These are phyloP conservation scores for Eristalis intricaria DNA, from an alignment of 2,888 invertebrate species.

Conservation along the genomic window DNA sequence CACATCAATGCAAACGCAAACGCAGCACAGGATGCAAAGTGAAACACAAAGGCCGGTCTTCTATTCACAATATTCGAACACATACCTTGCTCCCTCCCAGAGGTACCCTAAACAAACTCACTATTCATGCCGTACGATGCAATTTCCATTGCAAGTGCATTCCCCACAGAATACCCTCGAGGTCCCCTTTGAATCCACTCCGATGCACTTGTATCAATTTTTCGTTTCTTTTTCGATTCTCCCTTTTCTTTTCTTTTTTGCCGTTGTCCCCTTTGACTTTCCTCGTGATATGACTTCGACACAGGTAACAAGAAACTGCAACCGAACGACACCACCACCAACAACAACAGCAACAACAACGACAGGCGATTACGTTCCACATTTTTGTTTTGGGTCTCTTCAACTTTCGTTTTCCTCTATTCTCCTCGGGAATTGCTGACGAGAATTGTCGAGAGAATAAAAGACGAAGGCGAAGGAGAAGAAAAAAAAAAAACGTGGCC, in stretches of 20 bases:
- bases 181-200: not conserved
- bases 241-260: not conserved
- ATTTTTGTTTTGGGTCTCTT: not conserved
- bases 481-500: not conserved
- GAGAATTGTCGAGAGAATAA: not conserved
- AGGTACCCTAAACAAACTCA: not conserved
- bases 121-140: not conserved
- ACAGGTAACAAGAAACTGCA: constrained; percentile 17
- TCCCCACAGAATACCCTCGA: constrained; percentile 1
- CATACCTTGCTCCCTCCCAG: not conserved
- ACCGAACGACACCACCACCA: not conserved
- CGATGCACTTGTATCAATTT: constrained; percentile 14
- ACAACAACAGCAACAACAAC: not conserved
- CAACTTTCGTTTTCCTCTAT: constrained; percentile 28
- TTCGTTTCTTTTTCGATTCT: not conserved
- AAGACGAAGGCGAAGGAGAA: not conserved
- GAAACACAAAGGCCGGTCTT: not conserved
- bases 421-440: not conserved
- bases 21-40: constrained; percentile 2
- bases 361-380: not conserved
- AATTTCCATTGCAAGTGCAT: constrained; percentile 17
- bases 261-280: not conserved
- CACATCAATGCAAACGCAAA: not conserved
- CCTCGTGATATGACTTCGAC: constrained; percentile 14
- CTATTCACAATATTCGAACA: constrained; percentile 3